A percentile compares a stretch with the other conserved stretches of the same genome.
Evolutionary conservation across 2,888 invertebrate genomes (phyloP).

Genomic region (Epirrhoe alternata): DNA sequence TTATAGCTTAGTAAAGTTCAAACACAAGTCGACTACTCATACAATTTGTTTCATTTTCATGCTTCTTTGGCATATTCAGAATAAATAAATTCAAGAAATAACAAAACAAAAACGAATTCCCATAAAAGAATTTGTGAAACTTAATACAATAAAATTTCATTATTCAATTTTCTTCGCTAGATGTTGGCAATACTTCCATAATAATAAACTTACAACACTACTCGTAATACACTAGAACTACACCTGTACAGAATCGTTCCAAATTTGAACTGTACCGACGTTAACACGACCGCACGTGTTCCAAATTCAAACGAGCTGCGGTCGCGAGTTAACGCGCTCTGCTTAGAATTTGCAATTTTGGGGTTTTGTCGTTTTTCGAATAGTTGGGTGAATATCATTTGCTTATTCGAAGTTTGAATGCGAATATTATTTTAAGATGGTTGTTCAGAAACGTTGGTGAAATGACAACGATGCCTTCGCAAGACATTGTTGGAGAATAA

Average conservation of each 20-base stretch:
- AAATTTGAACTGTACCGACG: slow-evolving; percentile 62
- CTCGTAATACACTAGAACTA: slow-evolving; percentile 20
- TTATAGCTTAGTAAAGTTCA: too few species aligned
- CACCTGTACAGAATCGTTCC: slow-evolving; percentile 45
- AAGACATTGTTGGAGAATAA: too few species aligned
- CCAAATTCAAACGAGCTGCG: slow-evolving; percentile 70
- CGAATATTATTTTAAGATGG: too few species aligned
- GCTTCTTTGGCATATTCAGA: too few species aligned
- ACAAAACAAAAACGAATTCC: too few species aligned
- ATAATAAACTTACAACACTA: slow-evolving; percentile 23
- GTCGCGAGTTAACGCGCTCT: slow-evolving; percentile 57
- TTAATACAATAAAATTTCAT: background rate
- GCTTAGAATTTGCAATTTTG: slow-evolving; percentile 48
- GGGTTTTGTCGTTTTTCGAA: slow-evolving; percentile 35
- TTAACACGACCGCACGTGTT: slow-evolving; percentile 73
- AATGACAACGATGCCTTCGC: too few species aligned
- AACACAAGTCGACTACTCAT: too few species aligned
- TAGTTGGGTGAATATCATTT: slow-evolving; percentile 31
- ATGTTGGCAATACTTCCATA: slow-evolving; percentile 5
- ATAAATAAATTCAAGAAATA: too few species aligned
- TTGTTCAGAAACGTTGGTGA: too few species aligned
- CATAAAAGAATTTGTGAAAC: too few species aligned
- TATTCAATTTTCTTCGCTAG: background rate
- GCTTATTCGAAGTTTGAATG: slow-evolving; percentile 14
- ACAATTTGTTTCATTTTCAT: too few species aligned